These are phyloP conservation scores for Balanococcus diminutus DNA, from an alignment of 2,888 invertebrate species.

Conservation along the genomic window DNA sequence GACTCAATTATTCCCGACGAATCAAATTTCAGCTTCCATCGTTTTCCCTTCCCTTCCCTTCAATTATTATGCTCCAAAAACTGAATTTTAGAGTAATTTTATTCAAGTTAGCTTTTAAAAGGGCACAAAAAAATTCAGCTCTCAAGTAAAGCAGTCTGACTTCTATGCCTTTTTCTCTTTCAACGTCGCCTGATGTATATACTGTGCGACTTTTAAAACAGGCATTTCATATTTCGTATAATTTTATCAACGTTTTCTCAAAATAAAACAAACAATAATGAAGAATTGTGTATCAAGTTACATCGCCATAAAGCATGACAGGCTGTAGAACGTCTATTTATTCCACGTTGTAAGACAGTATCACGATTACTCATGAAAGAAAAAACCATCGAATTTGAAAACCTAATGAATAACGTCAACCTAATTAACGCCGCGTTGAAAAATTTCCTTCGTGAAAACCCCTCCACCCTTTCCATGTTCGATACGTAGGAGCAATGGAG, in stretches of 20 bases:
- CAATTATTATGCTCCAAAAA: no score
- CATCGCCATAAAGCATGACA: background rate
- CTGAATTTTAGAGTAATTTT: no score
- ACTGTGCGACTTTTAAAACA: no score
- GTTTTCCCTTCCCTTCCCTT: no score
- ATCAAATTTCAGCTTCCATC: no score
- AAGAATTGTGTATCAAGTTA: background rate
- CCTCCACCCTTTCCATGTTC: background rate
- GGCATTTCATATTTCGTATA: background rate
- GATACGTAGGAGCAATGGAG: no score
- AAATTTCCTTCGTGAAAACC: background rate
- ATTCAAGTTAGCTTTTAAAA: no score
- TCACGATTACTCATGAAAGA: background rate
- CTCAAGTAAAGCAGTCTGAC: no score
- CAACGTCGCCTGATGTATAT: no score
- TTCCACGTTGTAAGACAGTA: background rate
- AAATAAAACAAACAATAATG: background rate
- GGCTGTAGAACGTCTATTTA: background rate
- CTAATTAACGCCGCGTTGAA: constrained; percentile 6
- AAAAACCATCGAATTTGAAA: background rate
- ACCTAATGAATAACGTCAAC: background rate
- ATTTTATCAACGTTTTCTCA: background rate
- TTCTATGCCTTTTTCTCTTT: no score
- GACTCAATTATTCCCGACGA: no score
- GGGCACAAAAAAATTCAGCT: no score